A percentile compares a stretch with the other conserved stretches of the same genome.
Conservation (phyloP, 2,888 invertebrate genomes). For the Gibbula magus region DNA sequence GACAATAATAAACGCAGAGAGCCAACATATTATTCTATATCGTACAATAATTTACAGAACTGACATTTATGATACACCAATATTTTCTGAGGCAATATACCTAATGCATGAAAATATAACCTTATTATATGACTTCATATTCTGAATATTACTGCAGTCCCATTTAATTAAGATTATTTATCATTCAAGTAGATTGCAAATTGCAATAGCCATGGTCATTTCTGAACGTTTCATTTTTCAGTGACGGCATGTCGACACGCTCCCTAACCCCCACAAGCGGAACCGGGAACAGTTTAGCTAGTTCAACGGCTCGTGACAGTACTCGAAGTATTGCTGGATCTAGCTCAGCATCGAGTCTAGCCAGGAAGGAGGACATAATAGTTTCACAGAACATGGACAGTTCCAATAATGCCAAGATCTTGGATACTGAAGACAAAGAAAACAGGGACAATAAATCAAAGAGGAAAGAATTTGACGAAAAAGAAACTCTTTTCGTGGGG, state of each 20-base stretch:
- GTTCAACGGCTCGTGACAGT: conserved; percentile 12
- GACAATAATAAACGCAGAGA: too few species aligned
- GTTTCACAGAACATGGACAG: neutral
- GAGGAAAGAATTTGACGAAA: neutral
- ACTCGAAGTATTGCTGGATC: conserved; percentile 19
- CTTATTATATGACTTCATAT: too few species aligned
- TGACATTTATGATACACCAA: too few species aligned
- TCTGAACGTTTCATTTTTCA: neutral
- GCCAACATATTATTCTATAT: too few species aligned
- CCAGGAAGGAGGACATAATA: neutral
- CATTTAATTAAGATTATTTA: too few species aligned
- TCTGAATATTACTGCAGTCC: too few species aligned
- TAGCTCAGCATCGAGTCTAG: conserved; percentile 6
- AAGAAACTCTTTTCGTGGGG: neutral
- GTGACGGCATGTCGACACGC: neutral
- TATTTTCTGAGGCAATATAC: too few species aligned
- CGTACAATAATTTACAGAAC: too few species aligned
- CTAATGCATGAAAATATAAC: too few species aligned
- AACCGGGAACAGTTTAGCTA: neutral
- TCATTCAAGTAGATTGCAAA: too few species aligned
- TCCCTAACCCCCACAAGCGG: conserved; percentile 22
- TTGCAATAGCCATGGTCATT: too few species aligned
- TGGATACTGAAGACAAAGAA: neutral
- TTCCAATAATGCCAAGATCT: neutral
- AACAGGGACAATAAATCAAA: neutral